phyloP scores from a whole-genome alignment of 2,797 vertebrate species.

The Pygocentrus nattereri region DNA sequence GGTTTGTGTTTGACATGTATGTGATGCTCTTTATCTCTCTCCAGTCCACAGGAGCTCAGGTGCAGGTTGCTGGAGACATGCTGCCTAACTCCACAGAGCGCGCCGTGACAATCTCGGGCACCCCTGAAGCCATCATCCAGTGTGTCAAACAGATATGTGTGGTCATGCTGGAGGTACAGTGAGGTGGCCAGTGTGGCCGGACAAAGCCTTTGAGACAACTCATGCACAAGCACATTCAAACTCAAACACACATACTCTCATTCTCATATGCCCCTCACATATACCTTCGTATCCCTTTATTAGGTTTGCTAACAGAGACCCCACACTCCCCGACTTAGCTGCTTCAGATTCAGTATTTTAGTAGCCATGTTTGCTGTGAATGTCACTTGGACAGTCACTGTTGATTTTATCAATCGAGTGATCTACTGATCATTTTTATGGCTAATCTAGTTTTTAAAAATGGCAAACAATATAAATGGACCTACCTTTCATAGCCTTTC shows the following conservation, averaged over 20 bases:
- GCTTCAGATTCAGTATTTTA: neutral
- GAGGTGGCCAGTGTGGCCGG: slow-evolving; percentile 47
- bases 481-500: too few relatives aligned
- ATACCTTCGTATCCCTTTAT: neutral
- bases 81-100: slow-evolving; percentile 97
- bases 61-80: slow-evolving; percentile 97
- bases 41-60: slow-evolving; percentile 97
- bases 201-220: neutral
- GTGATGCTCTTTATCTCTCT: slow-evolving; percentile 22
- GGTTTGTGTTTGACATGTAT: neutral
- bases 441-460: neutral
- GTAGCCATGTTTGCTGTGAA: neutral
- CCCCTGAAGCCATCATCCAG: slow-evolving; percentile 97
- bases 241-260: neutral
- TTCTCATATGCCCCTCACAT: neutral
- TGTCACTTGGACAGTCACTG: neutral
- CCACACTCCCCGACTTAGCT: neutral
- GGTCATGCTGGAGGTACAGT: slow-evolving; percentile 97
- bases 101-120: slow-evolving; percentile 97
- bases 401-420: too few relatives aligned
- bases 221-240: neutral
- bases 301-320: neutral
- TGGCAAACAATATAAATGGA: too few relatives aligned
- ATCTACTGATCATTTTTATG: neutral
- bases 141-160: slow-evolving; percentile 99